phyloP scores from a whole-genome alignment of 2,888 invertebrate genomes.

The Patella ulyssiponensis region DNA sequence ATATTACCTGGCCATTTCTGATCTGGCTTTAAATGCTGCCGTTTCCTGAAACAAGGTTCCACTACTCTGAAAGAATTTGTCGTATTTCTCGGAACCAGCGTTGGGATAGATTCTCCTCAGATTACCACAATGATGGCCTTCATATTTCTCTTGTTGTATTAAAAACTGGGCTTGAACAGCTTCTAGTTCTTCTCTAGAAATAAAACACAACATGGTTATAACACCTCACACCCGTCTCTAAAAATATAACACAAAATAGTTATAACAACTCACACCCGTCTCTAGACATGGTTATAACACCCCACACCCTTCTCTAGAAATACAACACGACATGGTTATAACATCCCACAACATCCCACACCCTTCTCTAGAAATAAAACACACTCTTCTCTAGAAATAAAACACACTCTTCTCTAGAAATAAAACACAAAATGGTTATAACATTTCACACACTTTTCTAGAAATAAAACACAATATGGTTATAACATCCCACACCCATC shows the following conservation, averaged over 20 bases:
- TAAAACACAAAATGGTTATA: no score
- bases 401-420: no score
- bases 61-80: constrained; percentile 71
- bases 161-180: constrained; percentile 68
- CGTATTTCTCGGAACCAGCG: constrained; percentile 67
- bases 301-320: neutral
- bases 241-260: no score
- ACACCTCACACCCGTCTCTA: no score
- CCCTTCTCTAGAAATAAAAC: no score
- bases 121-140: constrained; percentile 70
- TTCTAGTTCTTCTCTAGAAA: constrained; percentile 70
- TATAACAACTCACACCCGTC: no score
- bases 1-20: constrained; percentile 69
- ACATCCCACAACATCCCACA: no score
- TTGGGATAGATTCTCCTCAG: constrained; percentile 71
- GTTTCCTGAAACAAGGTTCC: constrained; percentile 73
- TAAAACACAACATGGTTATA: neutral
- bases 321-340: no score
- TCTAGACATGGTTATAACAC: neutral
- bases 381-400: no score
- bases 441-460: no score
- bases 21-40: constrained; percentile 70
- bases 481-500: no score
- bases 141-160: constrained; percentile 68
- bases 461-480: no score